Percentiles rank a stretch among this genome's conserved stretches.
Evolutionary conservation across 1,140 invertebrate genomes (phyloP).

Genomic region (Eurytemora carolleeae): DNA sequence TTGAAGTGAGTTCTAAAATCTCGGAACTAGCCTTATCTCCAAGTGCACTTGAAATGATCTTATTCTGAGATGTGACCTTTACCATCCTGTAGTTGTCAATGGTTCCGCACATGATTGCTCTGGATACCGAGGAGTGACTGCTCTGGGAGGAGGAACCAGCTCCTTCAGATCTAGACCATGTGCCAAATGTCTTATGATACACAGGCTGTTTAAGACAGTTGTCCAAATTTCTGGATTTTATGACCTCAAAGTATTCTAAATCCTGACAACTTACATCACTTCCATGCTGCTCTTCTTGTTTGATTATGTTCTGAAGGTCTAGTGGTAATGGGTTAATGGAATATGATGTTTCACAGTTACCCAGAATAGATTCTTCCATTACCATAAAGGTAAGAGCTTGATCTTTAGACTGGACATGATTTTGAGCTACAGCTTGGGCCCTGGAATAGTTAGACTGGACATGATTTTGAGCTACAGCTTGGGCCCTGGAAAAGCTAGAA

Average conservation of each 20-base stretch:
- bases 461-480: too few species aligned
- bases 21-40: too few species aligned
- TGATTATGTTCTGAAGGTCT: conserved; percentile 24
- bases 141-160: neutral
- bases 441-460: conserved; percentile 30
- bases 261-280: conserved; percentile 24
- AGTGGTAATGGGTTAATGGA: conserved; percentile 35
- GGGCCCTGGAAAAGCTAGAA: neutral
- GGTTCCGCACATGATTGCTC: too few species aligned
- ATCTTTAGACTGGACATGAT: neutral
- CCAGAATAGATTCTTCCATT: conserved; percentile 44
- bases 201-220: conserved; percentile 35
- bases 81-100: too few species aligned
- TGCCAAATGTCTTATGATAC: conserved; percentile 27
- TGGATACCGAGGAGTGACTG: too few species aligned
- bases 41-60: too few species aligned
- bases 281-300: conserved; percentile 7
- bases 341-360: conserved; percentile 43
- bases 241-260: conserved; percentile 32
- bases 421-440: too few species aligned
- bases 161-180: neutral
- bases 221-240: conserved; percentile 42
- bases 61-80: too few species aligned
- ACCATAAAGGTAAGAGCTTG: conserved; percentile 35
- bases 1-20: too few species aligned